phyloP scores from a whole-genome alignment of 2,888 invertebrate genomes.

The Drosophila anceps region DNA sequence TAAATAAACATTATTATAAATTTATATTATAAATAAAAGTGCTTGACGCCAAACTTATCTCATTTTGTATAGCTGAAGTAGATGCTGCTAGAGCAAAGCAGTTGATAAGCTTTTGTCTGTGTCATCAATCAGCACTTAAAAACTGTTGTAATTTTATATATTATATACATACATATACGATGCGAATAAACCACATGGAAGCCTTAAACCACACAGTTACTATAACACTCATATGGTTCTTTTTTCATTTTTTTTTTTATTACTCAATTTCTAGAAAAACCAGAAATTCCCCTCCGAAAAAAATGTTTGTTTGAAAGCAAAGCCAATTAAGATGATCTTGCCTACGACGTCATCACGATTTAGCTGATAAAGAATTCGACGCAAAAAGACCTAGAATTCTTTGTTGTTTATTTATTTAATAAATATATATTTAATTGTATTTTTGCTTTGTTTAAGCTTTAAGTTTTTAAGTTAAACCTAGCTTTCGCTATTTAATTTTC shows the following conservation, averaged over 20 bases:
- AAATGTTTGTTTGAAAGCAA: conserved; percentile 14
- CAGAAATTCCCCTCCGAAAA: conserved; percentile 36
- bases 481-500: conserved; percentile 7
- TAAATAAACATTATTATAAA: not conserved
- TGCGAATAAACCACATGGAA: not conserved
- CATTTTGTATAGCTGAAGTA: not conserved
- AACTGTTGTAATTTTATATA: not conserved
- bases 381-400: not conserved
- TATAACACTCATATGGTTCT: conserved; percentile 1
- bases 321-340: not conserved
- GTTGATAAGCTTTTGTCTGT: conserved; percentile 22
- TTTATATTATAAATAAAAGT: not conserved
- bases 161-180: not conserved
- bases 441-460: conserved; percentile 42
- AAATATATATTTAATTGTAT: not conserved
- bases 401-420: not conserved
- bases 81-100: conserved; percentile 2
- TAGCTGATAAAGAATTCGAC: conserved; percentile 12
- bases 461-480: conserved; percentile 35
- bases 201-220: not conserved
- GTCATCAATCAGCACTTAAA: conserved; percentile 1
- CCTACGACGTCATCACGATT: not conserved
- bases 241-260: not conserved
- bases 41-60: not conserved
- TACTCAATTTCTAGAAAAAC: conserved; percentile 28